Conservation (phyloP, 2,113 vertebrate species). For the Ptilorrhoa leucosticta region DNA sequence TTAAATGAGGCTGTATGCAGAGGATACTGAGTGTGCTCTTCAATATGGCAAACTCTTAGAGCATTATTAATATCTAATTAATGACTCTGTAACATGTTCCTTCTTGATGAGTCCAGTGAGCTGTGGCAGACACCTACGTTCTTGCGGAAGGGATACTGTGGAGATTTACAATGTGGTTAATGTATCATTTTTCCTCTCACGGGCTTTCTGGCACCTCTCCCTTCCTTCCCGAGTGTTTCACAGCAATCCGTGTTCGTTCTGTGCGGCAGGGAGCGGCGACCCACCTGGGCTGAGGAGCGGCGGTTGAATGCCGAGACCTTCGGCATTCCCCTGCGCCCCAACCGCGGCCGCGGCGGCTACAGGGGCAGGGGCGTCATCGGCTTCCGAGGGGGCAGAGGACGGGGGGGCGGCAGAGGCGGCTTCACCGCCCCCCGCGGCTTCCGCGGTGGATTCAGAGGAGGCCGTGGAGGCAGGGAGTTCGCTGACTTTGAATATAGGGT, state of each 20-base stretch:
- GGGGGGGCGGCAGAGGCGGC: slow-evolving; percentile 77
- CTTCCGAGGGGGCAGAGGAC: slow-evolving; percentile 86
- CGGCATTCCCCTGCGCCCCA: slow-evolving; percentile 89
- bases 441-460: slow-evolving; percentile 87
- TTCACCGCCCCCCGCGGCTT: slow-evolving; percentile 84
- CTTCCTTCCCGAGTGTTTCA: neutral
- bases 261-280: slow-evolving; percentile 84
- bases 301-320: slow-evolving; percentile 95
- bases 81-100: neutral
- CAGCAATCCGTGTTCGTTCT: neutral
- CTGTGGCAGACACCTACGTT: neutral
- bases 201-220: neutral
- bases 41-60: neutral
- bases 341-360: slow-evolving; percentile 87
- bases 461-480: slow-evolving; percentile 89
- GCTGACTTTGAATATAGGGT: slow-evolving; percentile 96
- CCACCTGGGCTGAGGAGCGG: slow-evolving; percentile 96
- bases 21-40: neutral
- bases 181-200: neutral
- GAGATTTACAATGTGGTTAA: neutral
- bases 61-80: neutral
- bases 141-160: neutral
- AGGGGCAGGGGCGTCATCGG: slow-evolving; percentile 85
- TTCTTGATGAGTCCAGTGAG: neutral
- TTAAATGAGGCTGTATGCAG: neutral